These are phyloP conservation scores for Melanotaenia trifasciata DNA, from an alignment of 2,797 vertebrate genomes.

Conservation along the genomic window DNA sequence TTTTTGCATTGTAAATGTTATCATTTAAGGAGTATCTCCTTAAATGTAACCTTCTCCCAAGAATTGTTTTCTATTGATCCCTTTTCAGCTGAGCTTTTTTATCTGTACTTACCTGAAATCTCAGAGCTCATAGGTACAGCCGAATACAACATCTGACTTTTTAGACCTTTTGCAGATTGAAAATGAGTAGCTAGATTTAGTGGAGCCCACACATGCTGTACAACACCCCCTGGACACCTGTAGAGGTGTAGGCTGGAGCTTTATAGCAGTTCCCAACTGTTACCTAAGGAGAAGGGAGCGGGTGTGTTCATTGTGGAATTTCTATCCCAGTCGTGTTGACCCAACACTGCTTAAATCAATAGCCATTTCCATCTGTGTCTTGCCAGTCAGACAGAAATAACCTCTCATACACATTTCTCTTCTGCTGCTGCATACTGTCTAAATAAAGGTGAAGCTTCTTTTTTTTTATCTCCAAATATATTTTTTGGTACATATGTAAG, in stretches of 20 bases:
- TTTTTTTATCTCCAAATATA: slow-evolving; percentile 9
- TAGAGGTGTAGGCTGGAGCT: slow-evolving; percentile 36
- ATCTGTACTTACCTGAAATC: slow-evolving; percentile 16
- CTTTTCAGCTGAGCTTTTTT: slow-evolving; percentile 14
- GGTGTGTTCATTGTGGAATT: slow-evolving; percentile 41
- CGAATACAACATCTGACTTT: slow-evolving; percentile 4
- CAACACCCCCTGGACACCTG: slow-evolving; percentile 42
- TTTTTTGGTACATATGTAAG: slow-evolving; percentile 3
- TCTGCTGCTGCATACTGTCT: slow-evolving; percentile 24
- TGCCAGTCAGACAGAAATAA: slow-evolving; percentile 56
- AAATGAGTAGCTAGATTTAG: slow-evolving; percentile 20
- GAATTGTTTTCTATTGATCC: not conserved
- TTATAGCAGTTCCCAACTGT: slow-evolving; percentile 27
- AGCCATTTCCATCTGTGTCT: slow-evolving; percentile 51
- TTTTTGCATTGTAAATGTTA: slow-evolving; percentile 9
- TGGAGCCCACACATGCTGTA: slow-evolving; percentile 42
- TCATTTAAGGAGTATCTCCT: slow-evolving; percentile 12
- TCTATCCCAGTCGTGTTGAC: slow-evolving; percentile 48
- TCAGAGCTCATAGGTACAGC: not conserved
- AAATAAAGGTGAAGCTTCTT: slow-evolving; percentile 18
- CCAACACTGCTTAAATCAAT: slow-evolving; percentile 58
- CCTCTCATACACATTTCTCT: slow-evolving; percentile 20
- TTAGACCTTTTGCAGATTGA: slow-evolving; percentile 16
- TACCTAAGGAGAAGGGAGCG: slow-evolving; percentile 40
- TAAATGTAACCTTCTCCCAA: slow-evolving; percentile 1